phyloP scores from a whole-genome alignment of 1,140 invertebrate species.

The Elysia chlorotica region DNA sequence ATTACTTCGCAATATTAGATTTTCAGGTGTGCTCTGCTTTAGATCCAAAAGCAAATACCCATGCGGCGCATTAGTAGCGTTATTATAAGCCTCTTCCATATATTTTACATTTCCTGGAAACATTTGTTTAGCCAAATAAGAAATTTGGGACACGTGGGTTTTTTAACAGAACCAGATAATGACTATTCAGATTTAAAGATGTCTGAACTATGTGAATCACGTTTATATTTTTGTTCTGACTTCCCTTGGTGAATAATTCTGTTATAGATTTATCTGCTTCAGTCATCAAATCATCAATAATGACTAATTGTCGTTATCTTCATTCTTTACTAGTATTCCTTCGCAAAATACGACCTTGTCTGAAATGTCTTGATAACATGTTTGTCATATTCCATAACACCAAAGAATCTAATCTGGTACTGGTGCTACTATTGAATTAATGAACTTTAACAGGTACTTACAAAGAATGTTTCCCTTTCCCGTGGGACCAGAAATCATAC shows the following conservation, averaged over 20 bases:
- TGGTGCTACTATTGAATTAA: too few species aligned
- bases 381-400: slow-evolving; percentile 28
- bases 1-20: background rate
- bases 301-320: background rate
- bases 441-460: too few species aligned
- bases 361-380: background rate
- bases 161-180: background rate
- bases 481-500: too few species aligned
- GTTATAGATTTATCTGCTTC: slow-evolving; percentile 17
- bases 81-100: too few species aligned
- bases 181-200: slow-evolving; percentile 29
- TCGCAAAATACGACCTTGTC: slow-evolving; percentile 9
- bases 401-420: too few species aligned
- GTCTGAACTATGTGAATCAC: slow-evolving; percentile 25
- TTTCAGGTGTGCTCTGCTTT: background rate
- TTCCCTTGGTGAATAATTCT: slow-evolving; percentile 26
- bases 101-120: too few species aligned
- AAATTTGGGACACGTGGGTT: background rate
- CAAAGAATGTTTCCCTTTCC: too few species aligned
- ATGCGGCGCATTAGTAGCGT: too few species aligned
- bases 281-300: slow-evolving; percentile 28
- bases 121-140: too few species aligned
- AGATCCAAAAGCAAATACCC: background rate
- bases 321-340: background rate
- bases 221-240: slow-evolving; percentile 22